These are phyloP conservation scores for Sturnus vulgaris DNA, from an alignment of 2,113 vertebrate species.

Conservation along the genomic window DNA sequence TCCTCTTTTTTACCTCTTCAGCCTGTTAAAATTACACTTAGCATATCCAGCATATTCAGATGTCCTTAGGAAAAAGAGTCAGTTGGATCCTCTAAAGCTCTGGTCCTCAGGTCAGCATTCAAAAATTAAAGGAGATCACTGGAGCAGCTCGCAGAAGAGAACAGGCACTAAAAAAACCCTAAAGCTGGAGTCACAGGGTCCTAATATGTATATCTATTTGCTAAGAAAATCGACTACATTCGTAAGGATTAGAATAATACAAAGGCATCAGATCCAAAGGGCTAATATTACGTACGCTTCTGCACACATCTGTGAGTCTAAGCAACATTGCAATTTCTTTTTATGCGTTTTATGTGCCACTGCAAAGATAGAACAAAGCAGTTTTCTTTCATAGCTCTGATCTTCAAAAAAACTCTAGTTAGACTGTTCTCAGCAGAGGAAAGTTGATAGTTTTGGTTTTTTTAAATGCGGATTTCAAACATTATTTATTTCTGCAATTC, in stretches of 20 bases:
- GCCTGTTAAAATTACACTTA: not conserved
- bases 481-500: not conserved
- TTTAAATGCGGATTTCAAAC: not conserved
- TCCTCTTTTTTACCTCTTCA: not conserved
- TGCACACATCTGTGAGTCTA: not conserved
- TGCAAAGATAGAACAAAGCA: not conserved
- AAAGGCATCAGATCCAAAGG: not conserved
- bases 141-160: not conserved
- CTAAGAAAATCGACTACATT: not conserved
- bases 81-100: not conserved
- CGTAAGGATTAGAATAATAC: not conserved
- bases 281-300: not conserved
- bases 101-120: not conserved
- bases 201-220: not conserved
- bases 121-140: not conserved
- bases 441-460: fast-evolving
- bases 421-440: not conserved
- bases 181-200: not conserved
- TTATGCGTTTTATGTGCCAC: not conserved
- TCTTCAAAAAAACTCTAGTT: not conserved
- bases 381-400: not conserved
- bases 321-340: not conserved
- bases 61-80: not conserved
- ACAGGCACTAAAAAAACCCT: not conserved
- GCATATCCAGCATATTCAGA: not conserved